A percentile compares a stretch with the other conserved stretches of the same genome.
Evolutionary conservation across 2,113 vertebrate species (phyloP).

Genomic region (Tricholaema leucomelas): DNA sequence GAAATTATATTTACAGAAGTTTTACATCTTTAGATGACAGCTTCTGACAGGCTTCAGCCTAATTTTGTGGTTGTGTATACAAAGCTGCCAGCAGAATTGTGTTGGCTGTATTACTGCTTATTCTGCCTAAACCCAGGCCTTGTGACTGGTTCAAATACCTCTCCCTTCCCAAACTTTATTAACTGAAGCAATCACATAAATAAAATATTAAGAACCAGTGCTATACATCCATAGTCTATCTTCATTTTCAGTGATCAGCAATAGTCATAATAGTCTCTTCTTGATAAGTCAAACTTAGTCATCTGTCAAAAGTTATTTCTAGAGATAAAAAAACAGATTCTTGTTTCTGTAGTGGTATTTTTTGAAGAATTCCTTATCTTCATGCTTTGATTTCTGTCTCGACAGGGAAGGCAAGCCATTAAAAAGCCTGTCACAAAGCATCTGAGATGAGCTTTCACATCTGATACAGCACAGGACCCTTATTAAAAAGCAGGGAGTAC

Average conservation of each 20-base stretch:
- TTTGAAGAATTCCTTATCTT: background rate
- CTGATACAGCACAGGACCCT: too few species aligned
- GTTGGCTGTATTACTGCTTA: background rate
- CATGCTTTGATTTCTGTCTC: background rate
- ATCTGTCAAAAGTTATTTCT: background rate
- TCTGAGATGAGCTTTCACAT: background rate
- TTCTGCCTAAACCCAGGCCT: background rate
- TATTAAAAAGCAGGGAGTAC: background rate
- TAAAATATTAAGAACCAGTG: background rate
- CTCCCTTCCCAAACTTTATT: background rate
- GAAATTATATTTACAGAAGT: background rate
- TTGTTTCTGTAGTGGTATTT: background rate
- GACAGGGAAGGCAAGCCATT: background rate
- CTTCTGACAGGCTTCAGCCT: conserved; percentile 14
- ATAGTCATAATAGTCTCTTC: background rate
- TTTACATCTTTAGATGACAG: conserved; percentile 14
- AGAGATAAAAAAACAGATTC: background rate
- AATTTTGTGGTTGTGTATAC: background rate
- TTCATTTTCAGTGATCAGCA: background rate
- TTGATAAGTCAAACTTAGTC: background rate
- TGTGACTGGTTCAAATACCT: background rate
- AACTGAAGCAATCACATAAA: background rate
- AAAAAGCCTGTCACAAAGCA: background rate
- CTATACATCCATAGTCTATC: background rate
- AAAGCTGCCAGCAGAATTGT: background rate